These are phyloP conservation scores for Pterocles burchelli DNA, from an alignment of 2,113 vertebrate species.

Conservation along the genomic window DNA sequence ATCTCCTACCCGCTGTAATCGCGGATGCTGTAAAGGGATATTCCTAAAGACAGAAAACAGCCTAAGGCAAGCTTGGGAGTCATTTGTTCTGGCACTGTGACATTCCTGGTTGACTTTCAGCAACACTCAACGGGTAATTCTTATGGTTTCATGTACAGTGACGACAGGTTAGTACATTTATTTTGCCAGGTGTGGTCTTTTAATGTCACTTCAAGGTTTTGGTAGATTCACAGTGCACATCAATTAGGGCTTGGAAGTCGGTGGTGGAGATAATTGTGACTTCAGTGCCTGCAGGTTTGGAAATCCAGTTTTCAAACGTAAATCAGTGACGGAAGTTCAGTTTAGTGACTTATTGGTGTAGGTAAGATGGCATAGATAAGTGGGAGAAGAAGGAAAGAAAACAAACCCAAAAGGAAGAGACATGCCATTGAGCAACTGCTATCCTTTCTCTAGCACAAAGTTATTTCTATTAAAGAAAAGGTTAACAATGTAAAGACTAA, in stretches of 20 bases:
- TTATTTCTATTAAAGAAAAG: slow-evolving; percentile 65
- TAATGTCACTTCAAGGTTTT: background rate
- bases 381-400: background rate
- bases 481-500: slow-evolving; percentile 51
- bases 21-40: background rate
- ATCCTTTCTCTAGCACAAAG: slow-evolving; percentile 45
- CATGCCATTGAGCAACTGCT: slow-evolving; percentile 3
- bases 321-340: background rate
- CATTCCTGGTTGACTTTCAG: background rate
- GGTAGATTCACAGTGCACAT: background rate
- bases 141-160: background rate
- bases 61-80: background rate
- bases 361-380: background rate
- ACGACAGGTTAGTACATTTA: background rate
- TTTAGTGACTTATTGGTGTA: background rate
- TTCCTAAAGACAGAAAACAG: background rate
- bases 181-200: background rate
- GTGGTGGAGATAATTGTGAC: background rate
- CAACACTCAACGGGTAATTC: background rate
- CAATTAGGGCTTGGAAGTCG: background rate
- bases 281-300: background rate
- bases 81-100: background rate
- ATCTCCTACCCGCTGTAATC: background rate
- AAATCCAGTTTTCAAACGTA: background rate
- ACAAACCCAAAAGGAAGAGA: background rate